Conservation (phyloP, 2,797 vertebrate genomes). For the Cetoscarus ocellatus region DNA sequence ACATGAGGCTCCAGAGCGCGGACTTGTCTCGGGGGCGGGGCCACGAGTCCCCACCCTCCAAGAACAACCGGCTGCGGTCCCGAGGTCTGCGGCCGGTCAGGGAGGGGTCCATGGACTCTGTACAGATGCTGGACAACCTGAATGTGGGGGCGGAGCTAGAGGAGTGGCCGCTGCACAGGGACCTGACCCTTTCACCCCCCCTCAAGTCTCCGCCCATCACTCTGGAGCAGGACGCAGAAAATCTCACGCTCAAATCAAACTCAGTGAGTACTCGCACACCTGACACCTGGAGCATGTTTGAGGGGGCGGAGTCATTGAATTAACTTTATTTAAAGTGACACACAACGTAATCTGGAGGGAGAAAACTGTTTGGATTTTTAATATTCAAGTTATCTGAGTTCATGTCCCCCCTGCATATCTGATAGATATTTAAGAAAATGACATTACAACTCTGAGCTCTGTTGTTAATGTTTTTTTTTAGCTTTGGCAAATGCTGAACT, state of each 20-base stretch:
- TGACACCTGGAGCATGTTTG: too few species aligned
- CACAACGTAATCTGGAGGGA: too few species aligned
- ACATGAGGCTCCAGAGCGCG: conserved; percentile 92
- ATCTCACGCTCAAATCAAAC: conserved; percentile 91
- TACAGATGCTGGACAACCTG: conserved; percentile 98
- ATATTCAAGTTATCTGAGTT: too few species aligned
- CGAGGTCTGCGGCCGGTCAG: conserved; percentile 80
- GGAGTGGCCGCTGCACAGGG: conserved; percentile 94
- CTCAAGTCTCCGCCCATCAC: conserved; percentile 94
- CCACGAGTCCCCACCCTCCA: conserved; percentile 73
- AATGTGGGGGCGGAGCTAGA: conserved; percentile 93
- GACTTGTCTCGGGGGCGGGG: conserved; percentile 74
- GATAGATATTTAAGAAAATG: too few species aligned
- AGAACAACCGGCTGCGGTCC: conserved; percentile 80
- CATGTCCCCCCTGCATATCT: too few species aligned
- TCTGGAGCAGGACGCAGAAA: conserved; percentile 93
- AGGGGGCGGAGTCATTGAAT: too few species aligned
- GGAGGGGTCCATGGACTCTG: conserved; percentile 90
- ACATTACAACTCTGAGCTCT: too few species aligned
- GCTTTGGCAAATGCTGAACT: too few species aligned
- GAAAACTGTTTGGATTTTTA: too few species aligned
- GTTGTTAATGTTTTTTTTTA: too few species aligned
- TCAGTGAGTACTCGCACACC: conserved; percentile 86
- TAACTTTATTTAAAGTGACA: too few species aligned
- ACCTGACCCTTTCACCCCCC: conserved; percentile 95